Conservation (phyloP, 2,888 invertebrate genomes). For the Lasioglossum oenotherae region DNA sequence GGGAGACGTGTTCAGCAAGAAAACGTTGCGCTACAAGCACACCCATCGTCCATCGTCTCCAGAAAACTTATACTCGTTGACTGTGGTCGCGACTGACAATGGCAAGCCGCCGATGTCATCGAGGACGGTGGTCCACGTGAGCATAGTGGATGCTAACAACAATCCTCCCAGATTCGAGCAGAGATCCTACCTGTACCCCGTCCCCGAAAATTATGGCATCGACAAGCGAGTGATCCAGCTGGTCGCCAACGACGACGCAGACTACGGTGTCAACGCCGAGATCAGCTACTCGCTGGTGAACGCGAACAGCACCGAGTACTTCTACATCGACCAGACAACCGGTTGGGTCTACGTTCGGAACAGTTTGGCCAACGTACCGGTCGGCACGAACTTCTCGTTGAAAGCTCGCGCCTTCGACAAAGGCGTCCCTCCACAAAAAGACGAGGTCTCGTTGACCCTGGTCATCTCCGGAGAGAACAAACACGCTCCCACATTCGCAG, state of each 20-base stretch:
- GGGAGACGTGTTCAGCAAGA: constrained; percentile 96
- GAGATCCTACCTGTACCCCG: constrained; percentile 91
- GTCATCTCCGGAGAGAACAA: constrained; percentile 94
- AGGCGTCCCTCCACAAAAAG: constrained; percentile 94
- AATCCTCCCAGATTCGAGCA: constrained; percentile 94
- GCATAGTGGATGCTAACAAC: constrained; percentile 96
- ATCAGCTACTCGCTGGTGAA: constrained; percentile 91
- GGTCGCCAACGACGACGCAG: constrained; percentile 90
- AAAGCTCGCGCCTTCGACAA: constrained; percentile 92
- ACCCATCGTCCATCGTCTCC: constrained; percentile 93
- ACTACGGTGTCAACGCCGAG: constrained; percentile 95
- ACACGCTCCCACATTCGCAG: constrained; percentile 92
- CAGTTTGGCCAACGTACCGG: constrained; percentile 86
- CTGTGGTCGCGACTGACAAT: constrained; percentile 96
- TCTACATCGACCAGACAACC: constrained; percentile 90
- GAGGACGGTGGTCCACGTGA: constrained; percentile 93
- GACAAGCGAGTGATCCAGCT: constrained; percentile 91
- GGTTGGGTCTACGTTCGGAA: constrained; percentile 93
- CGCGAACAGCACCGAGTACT: constrained; percentile 92
- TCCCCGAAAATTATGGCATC: constrained; percentile 90
- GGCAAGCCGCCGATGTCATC: constrained; percentile 98
- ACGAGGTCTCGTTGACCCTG: constrained; percentile 90
- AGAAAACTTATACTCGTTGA: constrained; percentile 94
- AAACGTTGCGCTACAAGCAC: constrained; percentile 92
- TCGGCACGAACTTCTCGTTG: constrained; percentile 86